Percentiles rank a stretch among this genome's conserved stretches.
Evolutionary conservation across 1,140 invertebrate species (phyloP).

Genomic region (Paramacrobiotus metropolitanus): DNA sequence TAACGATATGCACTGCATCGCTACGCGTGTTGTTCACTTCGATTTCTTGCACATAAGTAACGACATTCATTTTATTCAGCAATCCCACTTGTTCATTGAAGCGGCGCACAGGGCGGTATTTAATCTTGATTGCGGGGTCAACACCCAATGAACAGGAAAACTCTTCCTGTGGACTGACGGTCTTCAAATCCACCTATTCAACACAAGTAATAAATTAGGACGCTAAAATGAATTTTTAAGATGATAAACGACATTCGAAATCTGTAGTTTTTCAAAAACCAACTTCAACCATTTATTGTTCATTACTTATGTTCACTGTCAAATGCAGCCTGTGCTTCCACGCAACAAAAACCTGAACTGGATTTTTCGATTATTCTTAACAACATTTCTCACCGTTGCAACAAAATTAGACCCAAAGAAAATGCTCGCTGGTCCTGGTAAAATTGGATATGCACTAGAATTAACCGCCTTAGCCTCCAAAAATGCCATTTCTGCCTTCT

Average conservation of each 20-base stretch:
- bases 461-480: constrained; percentile 22
- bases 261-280: too few relatives aligned
- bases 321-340: too few relatives aligned
- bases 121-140: constrained; percentile 21
- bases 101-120: constrained; percentile 22
- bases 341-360: too few relatives aligned
- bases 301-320: too few relatives aligned
- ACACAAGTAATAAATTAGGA: constrained; percentile 1
- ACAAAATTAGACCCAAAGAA: constrained; percentile 26
- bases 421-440: constrained; percentile 22
- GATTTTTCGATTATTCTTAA: too few relatives aligned
- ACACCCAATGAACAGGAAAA: constrained; percentile 24
- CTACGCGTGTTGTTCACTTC: constrained; percentile 21
- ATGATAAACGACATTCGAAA: too few relatives aligned
- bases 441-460: constrained; percentile 19
- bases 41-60: constrained; percentile 20
- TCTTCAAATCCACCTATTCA: constrained; percentile 17
- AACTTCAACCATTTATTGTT: too few relatives aligned
- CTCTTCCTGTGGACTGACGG: constrained; percentile 21
- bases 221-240: constrained; percentile 5
- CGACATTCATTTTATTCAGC: constrained; percentile 14
- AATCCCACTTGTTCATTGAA: constrained; percentile 14
- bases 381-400: constrained; percentile 18
- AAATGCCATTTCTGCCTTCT: constrained; percentile 19
- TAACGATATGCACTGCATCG: constrained; percentile 17